Evolutionary conservation across 2,797 vertebrate species (phyloP).

Genomic region (Menidia menidia): DNA sequence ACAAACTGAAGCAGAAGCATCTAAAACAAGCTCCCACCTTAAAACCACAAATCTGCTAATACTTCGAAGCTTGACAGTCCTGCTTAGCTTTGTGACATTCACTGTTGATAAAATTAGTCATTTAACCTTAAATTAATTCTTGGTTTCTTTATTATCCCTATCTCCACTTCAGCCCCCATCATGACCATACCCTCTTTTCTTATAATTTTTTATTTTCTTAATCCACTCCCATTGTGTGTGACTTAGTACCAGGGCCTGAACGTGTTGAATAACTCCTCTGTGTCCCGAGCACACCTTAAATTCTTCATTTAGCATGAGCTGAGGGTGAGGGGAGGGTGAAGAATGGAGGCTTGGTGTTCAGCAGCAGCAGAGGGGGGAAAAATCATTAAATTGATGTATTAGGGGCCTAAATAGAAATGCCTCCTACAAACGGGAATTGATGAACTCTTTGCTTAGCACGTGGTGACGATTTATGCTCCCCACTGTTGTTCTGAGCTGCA

Average conservation of each 20-base stretch:
- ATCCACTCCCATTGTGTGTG: slow-evolving; percentile 32
- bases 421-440: slow-evolving; percentile 84
- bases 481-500: slow-evolving; percentile 71
- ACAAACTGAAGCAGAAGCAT: background rate
- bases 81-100: slow-evolving; percentile 19
- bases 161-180: background rate
- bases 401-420: slow-evolving; percentile 84
- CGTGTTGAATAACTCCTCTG: slow-evolving; percentile 59
- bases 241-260: slow-evolving; percentile 53
- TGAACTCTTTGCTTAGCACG: slow-evolving; percentile 78
- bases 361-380: slow-evolving; percentile 34
- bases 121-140: background rate
- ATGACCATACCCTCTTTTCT: slow-evolving; percentile 18
- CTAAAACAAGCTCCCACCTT: background rate
- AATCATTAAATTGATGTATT: slow-evolving; percentile 86
- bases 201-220: slow-evolving; percentile 8
- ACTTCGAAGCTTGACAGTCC: slow-evolving; percentile 2
- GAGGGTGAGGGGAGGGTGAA: slow-evolving; percentile 25
- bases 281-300: slow-evolving; percentile 60
- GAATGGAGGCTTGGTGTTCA: slow-evolving; percentile 26
- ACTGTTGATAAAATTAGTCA: background rate
- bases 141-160: background rate
- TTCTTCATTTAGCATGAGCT: slow-evolving; percentile 68
- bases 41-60: background rate
- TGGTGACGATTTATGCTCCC: slow-evolving; percentile 60